Conservation (phyloP, 2,888 invertebrate genomes). For the Bimastos eiseni region DNA sequence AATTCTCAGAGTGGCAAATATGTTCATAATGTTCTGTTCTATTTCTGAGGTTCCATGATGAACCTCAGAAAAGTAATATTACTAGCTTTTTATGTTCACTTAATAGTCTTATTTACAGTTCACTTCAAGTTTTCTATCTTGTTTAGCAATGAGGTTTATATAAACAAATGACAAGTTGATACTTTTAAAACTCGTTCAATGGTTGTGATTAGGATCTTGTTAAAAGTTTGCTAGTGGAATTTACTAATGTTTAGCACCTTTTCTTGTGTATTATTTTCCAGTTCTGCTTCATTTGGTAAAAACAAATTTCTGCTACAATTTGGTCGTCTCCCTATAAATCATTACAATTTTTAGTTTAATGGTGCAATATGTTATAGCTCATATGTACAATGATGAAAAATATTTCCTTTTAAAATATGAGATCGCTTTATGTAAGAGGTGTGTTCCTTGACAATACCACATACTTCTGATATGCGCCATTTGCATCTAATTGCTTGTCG, state of each 20-base stretch:
- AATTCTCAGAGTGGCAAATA: not conserved
- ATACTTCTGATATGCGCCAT: not conserved
- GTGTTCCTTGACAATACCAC: not conserved
- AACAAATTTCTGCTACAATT: not conserved
- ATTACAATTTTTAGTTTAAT: not conserved
- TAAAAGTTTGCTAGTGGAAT: not conserved
- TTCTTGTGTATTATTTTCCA: not conserved
- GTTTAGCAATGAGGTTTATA: not conserved
- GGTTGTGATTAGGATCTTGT: not conserved
- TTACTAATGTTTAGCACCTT: not conserved
- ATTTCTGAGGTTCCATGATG: not conserved
- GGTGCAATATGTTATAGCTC: not conserved
- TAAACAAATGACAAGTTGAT: not conserved
- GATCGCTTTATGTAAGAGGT: not conserved
- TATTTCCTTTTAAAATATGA: not conserved
- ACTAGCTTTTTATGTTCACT: not conserved
- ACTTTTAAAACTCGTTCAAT: not conserved
- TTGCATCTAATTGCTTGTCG: not conserved
- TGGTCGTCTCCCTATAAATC: not conserved
- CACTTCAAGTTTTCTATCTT: not conserved
- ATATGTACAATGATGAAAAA: not conserved
- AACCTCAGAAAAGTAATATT: not conserved
- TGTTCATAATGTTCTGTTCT: not conserved
- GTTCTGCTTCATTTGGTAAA: not conserved
- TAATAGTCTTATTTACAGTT: not conserved